Evolutionary conservation across 2,888 invertebrate genomes (phyloP).

Genomic region (Steinernema carpocapsae): DNA sequence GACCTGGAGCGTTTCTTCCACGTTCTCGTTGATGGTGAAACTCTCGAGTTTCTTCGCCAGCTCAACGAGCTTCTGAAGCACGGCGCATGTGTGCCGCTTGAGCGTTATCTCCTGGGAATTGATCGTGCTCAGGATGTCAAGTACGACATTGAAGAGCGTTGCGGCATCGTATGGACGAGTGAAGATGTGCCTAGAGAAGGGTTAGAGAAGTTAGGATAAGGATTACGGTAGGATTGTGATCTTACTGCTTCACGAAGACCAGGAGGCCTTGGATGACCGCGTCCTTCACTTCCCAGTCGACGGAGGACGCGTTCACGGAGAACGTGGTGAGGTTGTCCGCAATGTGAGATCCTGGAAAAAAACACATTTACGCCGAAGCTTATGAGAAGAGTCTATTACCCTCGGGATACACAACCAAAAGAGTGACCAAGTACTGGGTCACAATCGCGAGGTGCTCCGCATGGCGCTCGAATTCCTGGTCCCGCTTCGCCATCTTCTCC

Average conservation of each 20-base stretch:
- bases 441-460: slow-evolving; percentile 1
- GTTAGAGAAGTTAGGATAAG: too few relatives aligned
- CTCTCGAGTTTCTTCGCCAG: neutral
- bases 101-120: neutral
- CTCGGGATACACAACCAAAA: neutral
- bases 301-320: neutral
- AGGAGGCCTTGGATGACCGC: neutral
- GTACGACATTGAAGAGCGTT: neutral
- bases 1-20: neutral
- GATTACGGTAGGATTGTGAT: neutral
- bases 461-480: neutral
- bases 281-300: slow-evolving; percentile 14
- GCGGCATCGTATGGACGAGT: neutral
- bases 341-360: neutral
- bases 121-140: neutral
- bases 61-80: slow-evolving; percentile 6
- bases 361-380: neutral
- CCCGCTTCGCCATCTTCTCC: neutral
- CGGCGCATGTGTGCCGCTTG: neutral
- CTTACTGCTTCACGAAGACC: neutral
- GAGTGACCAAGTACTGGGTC: neutral
- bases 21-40: neutral
- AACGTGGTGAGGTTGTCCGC: neutral
- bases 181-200: neutral
- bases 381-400: neutral